Percentiles rank a stretch among this genome's conserved stretches.
phyloP scores from a whole-genome alignment of 2,797 vertebrate genomes.

The Sphenopsis melanotis region DNA sequence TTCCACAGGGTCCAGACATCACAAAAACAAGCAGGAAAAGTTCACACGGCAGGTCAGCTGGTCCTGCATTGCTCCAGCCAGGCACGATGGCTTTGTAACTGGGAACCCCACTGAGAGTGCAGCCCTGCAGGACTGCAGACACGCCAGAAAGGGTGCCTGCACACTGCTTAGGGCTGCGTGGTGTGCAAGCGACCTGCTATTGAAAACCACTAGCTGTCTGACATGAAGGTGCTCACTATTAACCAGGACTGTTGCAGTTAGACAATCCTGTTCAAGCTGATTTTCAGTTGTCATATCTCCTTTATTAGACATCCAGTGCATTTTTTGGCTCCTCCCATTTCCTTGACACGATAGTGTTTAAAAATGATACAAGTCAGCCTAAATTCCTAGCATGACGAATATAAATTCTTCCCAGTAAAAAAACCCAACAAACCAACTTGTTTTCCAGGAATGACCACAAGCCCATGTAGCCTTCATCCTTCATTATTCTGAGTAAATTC shows the following conservation, averaged over 20 bases:
- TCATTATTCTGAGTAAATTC: background rate
- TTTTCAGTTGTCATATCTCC: background rate
- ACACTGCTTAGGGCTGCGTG: background rate
- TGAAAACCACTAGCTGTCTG: background rate
- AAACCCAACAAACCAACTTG: background rate
- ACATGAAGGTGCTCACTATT: background rate
- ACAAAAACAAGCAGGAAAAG: conserved; percentile 8
- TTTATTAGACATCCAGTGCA: background rate
- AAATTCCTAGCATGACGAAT: background rate
- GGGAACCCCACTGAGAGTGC: background rate
- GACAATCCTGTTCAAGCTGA: background rate
- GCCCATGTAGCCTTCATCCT: background rate
- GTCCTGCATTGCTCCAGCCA: background rate
- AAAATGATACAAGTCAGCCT: background rate
- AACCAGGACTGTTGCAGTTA: background rate
- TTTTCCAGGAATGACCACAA: background rate
- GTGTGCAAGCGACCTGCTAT: background rate
- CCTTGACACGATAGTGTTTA: background rate
- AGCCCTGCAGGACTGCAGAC: background rate
- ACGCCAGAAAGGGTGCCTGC: background rate
- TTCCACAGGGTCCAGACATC: conserved; percentile 45
- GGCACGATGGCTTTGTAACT: background rate
- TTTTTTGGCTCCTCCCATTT: background rate
- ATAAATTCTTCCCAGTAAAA: background rate
- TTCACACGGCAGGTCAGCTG: conserved; percentile 28